phyloP scores from a whole-genome alignment of 2,113 vertebrate species.

The Psettodes erumei region DNA sequence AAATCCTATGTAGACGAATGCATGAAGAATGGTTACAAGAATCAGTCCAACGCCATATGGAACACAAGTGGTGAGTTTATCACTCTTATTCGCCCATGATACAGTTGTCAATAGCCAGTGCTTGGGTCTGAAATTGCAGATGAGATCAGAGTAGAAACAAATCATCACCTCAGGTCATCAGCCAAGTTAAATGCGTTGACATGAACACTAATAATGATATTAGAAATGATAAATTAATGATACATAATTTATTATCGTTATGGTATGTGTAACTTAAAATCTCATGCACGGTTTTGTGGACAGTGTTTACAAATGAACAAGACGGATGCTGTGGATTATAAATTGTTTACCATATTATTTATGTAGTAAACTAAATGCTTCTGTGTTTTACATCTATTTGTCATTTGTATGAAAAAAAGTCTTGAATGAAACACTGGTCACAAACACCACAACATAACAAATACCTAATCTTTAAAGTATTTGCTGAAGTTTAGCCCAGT shows the following conservation, averaged over 20 bases:
- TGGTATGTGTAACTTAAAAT: not conserved
- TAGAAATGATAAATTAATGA: not conserved
- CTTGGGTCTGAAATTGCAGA: not conserved
- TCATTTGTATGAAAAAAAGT: not conserved
- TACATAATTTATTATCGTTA: not conserved
- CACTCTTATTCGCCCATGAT: not conserved
- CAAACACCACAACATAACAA: not conserved
- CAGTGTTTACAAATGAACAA: not conserved
- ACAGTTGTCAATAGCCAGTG: not conserved
- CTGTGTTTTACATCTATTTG: not conserved
- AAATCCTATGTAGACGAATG: conserved; percentile 83
- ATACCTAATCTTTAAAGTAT: not conserved
- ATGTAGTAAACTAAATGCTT: not conserved
- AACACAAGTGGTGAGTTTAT: conserved; percentile 84
- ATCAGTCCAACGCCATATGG: conserved; percentile 82
- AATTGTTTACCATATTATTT: not conserved
- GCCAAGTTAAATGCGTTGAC: not conserved
- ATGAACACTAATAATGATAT: not conserved
- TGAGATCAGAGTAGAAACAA: not conserved
- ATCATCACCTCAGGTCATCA: not conserved
- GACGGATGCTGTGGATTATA: not conserved
- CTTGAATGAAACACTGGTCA: not conserved
- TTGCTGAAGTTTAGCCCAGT: not conserved
- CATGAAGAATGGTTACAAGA: conserved; percentile 81
- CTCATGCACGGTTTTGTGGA: not conserved